Evolutionary conservation across 2,113 vertebrate genomes (phyloP).

Genomic region (Haliaeetus leucogaster): DNA sequence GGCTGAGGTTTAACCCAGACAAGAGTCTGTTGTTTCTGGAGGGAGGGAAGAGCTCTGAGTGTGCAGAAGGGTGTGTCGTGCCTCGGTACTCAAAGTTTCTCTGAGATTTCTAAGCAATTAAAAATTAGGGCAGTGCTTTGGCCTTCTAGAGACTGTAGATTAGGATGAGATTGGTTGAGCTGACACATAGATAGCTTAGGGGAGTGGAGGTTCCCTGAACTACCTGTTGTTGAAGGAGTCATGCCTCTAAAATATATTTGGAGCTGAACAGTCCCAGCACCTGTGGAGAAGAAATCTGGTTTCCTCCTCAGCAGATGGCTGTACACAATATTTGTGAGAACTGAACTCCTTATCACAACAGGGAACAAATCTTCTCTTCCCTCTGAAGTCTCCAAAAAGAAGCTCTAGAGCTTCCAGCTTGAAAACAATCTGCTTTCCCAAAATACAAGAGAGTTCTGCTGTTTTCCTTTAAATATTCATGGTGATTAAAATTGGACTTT

Average conservation of each 20-base stretch:
- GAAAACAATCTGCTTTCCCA: neutral
- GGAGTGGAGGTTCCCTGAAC: neutral
- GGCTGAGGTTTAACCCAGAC: neutral
- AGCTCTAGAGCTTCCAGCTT: neutral
- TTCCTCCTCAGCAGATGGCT: neutral
- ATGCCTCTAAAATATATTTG: neutral
- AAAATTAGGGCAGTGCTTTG: neutral
- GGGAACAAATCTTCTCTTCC: neutral
- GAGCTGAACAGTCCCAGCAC: neutral
- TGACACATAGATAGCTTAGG: neutral
- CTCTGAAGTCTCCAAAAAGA: neutral
- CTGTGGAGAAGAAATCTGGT: neutral
- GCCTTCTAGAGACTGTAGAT: neutral
- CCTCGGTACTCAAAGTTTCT: neutral
- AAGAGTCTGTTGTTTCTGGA: neutral
- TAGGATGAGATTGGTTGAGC: neutral
- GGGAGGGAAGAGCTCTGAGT: neutral
- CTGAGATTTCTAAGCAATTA: neutral
- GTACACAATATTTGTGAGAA: neutral
- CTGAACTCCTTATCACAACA: neutral
- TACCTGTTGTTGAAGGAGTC: neutral
- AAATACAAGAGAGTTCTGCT: neutral
- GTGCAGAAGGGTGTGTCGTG: neutral
- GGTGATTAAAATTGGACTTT: neutral
- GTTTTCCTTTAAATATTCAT: neutral